Conservation (phyloP, 2,113 vertebrate genomes). For the Glaucidium brasilianum region DNA sequence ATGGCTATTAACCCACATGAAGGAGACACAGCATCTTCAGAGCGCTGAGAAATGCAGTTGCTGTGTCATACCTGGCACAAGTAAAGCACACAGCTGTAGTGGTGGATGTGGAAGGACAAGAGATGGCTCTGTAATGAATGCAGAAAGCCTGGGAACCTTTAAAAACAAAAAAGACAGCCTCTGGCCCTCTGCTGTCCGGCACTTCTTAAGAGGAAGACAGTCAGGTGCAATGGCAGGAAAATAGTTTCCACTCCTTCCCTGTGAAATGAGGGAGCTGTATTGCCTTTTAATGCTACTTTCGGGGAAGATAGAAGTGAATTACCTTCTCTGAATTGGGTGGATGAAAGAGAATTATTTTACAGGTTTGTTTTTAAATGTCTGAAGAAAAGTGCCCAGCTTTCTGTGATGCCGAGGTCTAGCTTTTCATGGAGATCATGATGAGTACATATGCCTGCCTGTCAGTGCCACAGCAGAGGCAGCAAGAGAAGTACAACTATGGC, state of each 20-base stretch:
- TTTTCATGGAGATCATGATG: neutral
- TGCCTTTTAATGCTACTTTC: neutral
- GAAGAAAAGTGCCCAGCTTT: neutral
- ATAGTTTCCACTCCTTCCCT: neutral
- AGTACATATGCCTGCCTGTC: neutral
- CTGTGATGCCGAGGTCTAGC: neutral
- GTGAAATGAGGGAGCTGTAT: neutral
- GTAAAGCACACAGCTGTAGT: neutral
- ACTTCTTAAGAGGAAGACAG: neutral
- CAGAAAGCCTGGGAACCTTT: neutral
- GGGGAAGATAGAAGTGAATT: neutral
- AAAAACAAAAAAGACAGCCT: neutral
- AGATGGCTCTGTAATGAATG: neutral
- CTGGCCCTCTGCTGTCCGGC: neutral
- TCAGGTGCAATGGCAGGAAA: neutral
- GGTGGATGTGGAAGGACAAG: neutral
- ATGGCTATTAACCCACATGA: too few relatives aligned
- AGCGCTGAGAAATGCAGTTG: neutral
- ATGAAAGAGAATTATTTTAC: neutral
- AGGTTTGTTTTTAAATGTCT: neutral
- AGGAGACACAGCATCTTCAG: neutral
- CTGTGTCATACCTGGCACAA: neutral
- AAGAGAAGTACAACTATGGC: neutral
- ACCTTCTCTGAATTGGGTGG: neutral
- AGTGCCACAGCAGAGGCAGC: neutral